phyloP scores from a whole-genome alignment of 2,888 invertebrate genomes.

The Reticulitermes lucifugus region DNA sequence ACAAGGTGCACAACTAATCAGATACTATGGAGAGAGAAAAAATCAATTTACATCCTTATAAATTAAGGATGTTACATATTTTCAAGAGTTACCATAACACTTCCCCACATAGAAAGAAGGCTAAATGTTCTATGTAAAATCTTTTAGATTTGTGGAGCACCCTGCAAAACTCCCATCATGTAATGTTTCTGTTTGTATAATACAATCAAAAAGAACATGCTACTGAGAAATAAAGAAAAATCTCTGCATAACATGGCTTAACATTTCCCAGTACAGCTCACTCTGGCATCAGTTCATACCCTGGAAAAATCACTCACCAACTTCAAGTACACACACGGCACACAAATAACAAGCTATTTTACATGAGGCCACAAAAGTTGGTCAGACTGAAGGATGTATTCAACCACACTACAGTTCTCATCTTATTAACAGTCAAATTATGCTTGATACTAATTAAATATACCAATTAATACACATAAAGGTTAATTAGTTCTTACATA shows the following conservation, averaged over 20 bases:
- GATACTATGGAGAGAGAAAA: slow-evolving; percentile 6
- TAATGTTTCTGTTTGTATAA: slow-evolving; percentile 45
- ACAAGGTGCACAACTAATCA: slow-evolving; percentile 48
- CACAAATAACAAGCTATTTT: slow-evolving; percentile 54
- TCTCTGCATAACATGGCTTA: slow-evolving; percentile 23
- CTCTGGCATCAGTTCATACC: slow-evolving; percentile 45
- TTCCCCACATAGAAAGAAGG: slow-evolving; percentile 46
- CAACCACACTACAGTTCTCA: slow-evolving; percentile 44
- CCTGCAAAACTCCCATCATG: slow-evolving; percentile 49
- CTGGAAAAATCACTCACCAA: slow-evolving; percentile 48
- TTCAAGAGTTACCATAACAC: slow-evolving; percentile 36
- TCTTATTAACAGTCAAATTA: slow-evolving; percentile 47
- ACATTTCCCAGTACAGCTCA: slow-evolving; percentile 40
- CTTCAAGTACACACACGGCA: slow-evolving; percentile 52
- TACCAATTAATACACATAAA: slow-evolving; percentile 50
- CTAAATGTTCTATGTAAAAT: slow-evolving; percentile 48
- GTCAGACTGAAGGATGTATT: slow-evolving; percentile 52
- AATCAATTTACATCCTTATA: slow-evolving; percentile 23
- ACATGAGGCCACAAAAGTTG: slow-evolving; percentile 54
- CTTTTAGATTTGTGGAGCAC: slow-evolving; percentile 49
- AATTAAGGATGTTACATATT: slow-evolving; percentile 22
- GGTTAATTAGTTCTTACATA: slow-evolving; percentile 51
- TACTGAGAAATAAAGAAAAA: slow-evolving; percentile 45
- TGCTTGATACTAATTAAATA: slow-evolving; percentile 45
- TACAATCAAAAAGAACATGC: slow-evolving; percentile 39